Evolutionary conservation across 2,113 vertebrate species (phyloP).

Genomic region (Sphyrna mokarran): DNA sequence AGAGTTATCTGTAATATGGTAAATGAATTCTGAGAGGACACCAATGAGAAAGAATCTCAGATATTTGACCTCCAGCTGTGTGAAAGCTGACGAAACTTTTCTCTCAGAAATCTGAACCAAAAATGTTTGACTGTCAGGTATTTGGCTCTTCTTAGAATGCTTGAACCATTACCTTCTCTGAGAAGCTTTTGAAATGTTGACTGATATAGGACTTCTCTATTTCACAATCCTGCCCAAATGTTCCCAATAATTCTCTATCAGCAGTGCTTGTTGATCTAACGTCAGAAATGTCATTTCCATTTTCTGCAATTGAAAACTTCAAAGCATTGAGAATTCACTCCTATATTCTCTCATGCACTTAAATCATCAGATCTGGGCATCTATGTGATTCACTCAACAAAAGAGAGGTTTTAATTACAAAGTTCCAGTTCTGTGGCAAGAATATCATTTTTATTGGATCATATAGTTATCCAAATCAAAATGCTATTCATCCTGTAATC

Average conservation of each 20-base stretch:
- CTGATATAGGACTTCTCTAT: neutral
- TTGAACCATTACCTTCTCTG: neutral
- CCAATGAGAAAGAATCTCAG: neutral
- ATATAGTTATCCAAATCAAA: neutral
- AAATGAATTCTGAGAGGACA: neutral
- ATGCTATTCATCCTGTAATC: neutral
- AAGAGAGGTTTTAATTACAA: neutral
- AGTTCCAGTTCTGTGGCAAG: neutral
- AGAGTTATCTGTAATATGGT: neutral
- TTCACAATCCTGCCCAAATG: constrained; percentile 1
- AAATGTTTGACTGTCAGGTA: neutral
- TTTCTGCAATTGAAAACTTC: neutral
- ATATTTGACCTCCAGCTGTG: constrained; percentile 8
- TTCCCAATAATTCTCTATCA: neutral
- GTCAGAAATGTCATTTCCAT: neutral
- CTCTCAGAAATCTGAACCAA: neutral
- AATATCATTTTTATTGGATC: neutral
- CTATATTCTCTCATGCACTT: neutral
- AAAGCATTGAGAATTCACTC: neutral
- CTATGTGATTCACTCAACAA: neutral
- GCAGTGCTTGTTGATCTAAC: neutral
- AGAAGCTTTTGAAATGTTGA: constrained; percentile 18
- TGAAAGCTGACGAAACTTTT: neutral
- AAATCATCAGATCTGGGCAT: neutral
- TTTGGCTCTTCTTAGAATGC: neutral